A percentile compares a stretch with the other conserved stretches of the same genome.
phyloP scores from a whole-genome alignment of 1,140 invertebrate genomes.

The Radopholus similis region DNA sequence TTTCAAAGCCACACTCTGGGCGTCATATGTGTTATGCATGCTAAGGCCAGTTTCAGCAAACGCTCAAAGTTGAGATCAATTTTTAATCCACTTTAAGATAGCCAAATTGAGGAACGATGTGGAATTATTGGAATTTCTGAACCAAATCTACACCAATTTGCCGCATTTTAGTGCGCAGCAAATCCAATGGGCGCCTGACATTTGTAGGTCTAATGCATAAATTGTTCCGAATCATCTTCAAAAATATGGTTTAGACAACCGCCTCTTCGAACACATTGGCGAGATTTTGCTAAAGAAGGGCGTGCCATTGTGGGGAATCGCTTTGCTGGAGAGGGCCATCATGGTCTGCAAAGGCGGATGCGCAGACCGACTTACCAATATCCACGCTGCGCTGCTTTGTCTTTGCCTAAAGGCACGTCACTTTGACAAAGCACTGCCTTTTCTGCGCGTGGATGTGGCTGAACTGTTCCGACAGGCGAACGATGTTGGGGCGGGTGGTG shows the following conservation, averaged over 20 bases:
- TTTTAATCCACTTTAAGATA: not conserved
- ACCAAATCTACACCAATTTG: constrained; percentile 2
- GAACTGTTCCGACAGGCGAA: constrained; percentile 13
- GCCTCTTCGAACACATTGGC: constrained; percentile 16
- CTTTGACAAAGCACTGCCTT: constrained; percentile 27
- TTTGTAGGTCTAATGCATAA: constrained; percentile 19
- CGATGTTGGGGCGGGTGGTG: not conserved
- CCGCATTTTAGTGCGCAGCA: constrained; percentile 20
- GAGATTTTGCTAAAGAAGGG: constrained; percentile 15
- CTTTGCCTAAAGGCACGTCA: constrained; percentile 27
- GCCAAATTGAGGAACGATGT: constrained; percentile 19
- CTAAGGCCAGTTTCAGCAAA: constrained; percentile 6
- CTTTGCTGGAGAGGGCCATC: constrained; percentile 10
- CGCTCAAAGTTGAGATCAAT: not conserved
- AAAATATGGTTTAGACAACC: constrained; percentile 24
- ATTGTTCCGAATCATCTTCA: not conserved
- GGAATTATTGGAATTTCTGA: constrained; percentile 23
- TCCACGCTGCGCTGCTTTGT: constrained; percentile 27
- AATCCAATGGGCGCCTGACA: constrained; percentile 26
- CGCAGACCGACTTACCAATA: constrained; percentile 17
- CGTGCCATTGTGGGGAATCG: constrained; percentile 20
- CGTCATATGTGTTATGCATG: constrained; percentile 14
- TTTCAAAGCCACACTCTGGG: constrained; percentile 16
- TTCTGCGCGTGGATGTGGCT: constrained; percentile 23
- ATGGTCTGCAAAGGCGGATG: constrained; percentile 10